Evolutionary conservation across 2,113 vertebrate genomes (phyloP).

Genomic region (Aix galericulata): DNA sequence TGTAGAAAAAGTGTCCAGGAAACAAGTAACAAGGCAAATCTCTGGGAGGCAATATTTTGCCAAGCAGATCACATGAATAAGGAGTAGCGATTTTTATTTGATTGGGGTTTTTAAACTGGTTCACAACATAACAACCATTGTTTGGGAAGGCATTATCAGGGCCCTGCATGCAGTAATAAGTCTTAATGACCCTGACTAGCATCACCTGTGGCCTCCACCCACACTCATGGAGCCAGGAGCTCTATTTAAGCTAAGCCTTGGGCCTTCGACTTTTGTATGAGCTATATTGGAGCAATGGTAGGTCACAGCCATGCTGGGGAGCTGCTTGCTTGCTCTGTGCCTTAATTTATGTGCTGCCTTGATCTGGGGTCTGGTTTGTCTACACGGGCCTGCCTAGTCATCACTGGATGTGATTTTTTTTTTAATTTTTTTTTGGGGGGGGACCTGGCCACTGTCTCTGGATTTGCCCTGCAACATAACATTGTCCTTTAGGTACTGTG

Average conservation of each 20-base stretch:
- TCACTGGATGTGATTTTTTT: not conserved
- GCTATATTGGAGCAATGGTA: not conserved
- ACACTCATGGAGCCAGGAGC: not conserved
- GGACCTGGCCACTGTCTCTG: not conserved
- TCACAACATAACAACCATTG: not conserved
- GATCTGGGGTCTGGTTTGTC: not conserved
- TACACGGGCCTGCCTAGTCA: not conserved
- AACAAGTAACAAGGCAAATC: not conserved
- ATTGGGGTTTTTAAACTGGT: not conserved
- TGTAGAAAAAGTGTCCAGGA: not conserved
- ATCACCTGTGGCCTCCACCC: not conserved
- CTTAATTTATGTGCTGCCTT: rapidly evolving
- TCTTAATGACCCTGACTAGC: not conserved
- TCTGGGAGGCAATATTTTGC: not conserved
- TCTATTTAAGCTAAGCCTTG: not conserved
- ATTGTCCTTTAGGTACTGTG: not conserved
- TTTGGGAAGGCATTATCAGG: not conserved
- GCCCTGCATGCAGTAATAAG: not conserved
- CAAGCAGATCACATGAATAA: not conserved
- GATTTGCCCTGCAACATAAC: not conserved
- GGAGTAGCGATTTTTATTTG: not conserved
- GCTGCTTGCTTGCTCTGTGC: not conserved
- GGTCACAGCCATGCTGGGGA: rapidly evolving
- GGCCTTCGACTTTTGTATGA: rapidly evolving
- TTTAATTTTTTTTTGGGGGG: not conserved